Evolutionary conservation across 2,888 invertebrate species (phyloP).

Genomic region (Andricus quercusramuli): DNA sequence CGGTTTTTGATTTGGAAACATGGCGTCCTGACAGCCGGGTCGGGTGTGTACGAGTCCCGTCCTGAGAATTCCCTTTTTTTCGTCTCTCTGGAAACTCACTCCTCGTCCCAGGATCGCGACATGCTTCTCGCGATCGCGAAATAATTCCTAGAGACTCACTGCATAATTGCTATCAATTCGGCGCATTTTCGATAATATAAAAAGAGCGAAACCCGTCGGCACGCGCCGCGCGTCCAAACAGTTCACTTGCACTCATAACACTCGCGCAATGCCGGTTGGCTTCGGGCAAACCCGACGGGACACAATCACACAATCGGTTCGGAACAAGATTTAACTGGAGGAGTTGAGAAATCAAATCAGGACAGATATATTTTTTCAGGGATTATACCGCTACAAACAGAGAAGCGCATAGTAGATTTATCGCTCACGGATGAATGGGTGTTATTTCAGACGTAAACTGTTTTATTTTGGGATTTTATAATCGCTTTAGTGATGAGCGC

Average conservation of each 20-base stretch:
- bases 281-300: conserved; percentile 2
- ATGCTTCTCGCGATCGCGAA: neutral
- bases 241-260: conserved; percentile 12
- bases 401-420: neutral
- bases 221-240: conserved; percentile 5
- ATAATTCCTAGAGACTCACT: neutral
- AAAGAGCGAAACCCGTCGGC: neutral
- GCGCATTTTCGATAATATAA: conserved; percentile 1
- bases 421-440: neutral
- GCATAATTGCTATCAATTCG: conserved; percentile 25
- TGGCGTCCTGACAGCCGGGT: conserved; percentile 75
- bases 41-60: conserved; percentile 31
- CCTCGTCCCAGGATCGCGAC: neutral
- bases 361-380: neutral
- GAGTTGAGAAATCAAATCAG: neutral
- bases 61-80: neutral
- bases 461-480: neutral
- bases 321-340: neutral
- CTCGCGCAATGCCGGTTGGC: conserved; percentile 22
- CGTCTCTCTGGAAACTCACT: conserved; percentile 2
- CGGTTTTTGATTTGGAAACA: conserved; percentile 72
- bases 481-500: neutral
- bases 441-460: neutral
- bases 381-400: neutral
- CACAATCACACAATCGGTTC: neutral